Evolutionary conservation across 2,888 invertebrate genomes (phyloP), one percentile per base, ranked within the genome.

Genomic region (Eulithis testata): DNA sequence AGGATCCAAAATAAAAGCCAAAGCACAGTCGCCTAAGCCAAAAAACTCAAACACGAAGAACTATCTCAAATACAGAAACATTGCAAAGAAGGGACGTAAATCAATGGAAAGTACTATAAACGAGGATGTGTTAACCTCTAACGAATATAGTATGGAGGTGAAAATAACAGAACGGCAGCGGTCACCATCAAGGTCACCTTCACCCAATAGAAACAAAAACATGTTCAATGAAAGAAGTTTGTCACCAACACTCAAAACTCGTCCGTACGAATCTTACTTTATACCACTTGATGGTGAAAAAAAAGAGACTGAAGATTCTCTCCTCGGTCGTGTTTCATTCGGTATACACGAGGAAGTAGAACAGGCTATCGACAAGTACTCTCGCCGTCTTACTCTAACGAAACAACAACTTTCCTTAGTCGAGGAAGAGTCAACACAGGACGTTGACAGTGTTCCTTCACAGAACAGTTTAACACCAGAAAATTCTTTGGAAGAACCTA

Each of bases 1-100:
- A 78, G 93, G 93, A 47, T 89, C 91, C 45, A 93, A 93, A 80
- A 93, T 93, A 52, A 93, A 93, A 77, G 90, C 89, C n/a, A 92
- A 87, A 80, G 93, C 93, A 2, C 93, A 93, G 77, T 76, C 81
- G 1, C 77, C 85, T 5, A 91, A 88, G 75, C 82, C 76, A 14
- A 89, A 89, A 77, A 81, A 76, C 61, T 74, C 74, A 2, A 86
- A 84, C 71, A 71, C 82, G 6, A 91, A 88, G 71, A 89, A 87
- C 71, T 81, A 82, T 58, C 68, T 87, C 3, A 91, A 90, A 68
- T 91, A 88, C 63, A 84, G 87, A 65, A 90, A 85, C 66, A 84
- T 87, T 66, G 80, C 85, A 12, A 89, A 81, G 66, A 88, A 86
- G 70, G 80, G 82, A 6, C 77, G 84, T 3, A 89, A 86, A 75